phyloP scores from a whole-genome alignment of 2,888 invertebrate species.

The Copidosoma aretas region DNA sequence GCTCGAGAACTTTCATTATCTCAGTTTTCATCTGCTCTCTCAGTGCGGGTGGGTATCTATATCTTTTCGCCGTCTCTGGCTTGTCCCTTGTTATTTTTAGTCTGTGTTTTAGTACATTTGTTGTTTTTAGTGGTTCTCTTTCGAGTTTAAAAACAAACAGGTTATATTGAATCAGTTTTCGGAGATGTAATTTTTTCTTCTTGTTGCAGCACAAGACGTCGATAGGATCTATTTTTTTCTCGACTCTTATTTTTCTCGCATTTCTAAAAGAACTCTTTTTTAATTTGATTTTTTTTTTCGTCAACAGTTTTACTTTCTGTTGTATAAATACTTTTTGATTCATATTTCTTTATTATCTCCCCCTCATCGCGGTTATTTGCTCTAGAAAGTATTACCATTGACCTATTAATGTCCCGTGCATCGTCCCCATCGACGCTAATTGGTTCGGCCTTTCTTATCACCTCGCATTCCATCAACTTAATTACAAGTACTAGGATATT shows the following conservation, averaged over 20 bases:
- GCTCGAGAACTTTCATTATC: not conserved
- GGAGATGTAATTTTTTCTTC: not conserved
- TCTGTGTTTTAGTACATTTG: not conserved
- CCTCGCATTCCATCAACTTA: not conserved
- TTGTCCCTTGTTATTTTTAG: constrained; percentile 1
- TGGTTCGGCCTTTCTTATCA: not conserved
- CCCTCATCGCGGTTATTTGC: not conserved
- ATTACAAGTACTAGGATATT: not conserved
- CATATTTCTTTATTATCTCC: not conserved
- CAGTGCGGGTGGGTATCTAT: not conserved
- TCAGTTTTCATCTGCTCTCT: constrained; percentile 1
- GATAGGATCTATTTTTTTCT: too few species aligned
- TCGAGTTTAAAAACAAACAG: not conserved
- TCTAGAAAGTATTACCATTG: not conserved
- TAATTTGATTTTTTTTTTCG: too few species aligned
- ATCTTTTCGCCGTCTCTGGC: not conserved
- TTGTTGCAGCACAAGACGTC: not conserved
- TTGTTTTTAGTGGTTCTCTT: not conserved
- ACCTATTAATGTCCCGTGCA: not conserved
- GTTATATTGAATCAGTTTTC: not conserved
- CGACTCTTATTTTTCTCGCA: too few species aligned
- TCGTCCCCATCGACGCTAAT: not conserved
- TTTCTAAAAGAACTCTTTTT: too few species aligned
- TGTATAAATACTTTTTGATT: not conserved
- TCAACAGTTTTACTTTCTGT: too few species aligned